Percentiles rank a stretch among this genome's conserved stretches.
Evolutionary conservation across 1,140 invertebrate genomes (phyloP).

Genomic region (Drosophila saltans): DNA sequence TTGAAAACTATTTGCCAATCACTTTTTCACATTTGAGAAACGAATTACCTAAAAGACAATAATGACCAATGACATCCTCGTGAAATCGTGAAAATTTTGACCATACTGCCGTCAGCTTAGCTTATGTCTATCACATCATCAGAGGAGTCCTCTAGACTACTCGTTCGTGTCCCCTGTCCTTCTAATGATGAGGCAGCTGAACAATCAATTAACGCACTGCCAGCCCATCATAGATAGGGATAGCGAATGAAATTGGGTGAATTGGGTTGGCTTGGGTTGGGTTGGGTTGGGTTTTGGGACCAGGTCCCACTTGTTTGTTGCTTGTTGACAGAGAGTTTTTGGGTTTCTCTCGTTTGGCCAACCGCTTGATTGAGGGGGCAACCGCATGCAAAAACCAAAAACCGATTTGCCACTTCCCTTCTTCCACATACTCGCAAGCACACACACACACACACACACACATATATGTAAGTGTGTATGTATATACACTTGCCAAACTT

Average conservation of each 20-base stretch:
- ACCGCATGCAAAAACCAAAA: conserved; percentile 50
- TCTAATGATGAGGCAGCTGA: conserved; percentile 55
- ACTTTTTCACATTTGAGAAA: too few relatives aligned
- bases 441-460: not conserved
- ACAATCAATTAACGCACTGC: conserved; percentile 66
- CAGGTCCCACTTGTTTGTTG: conserved; percentile 10
- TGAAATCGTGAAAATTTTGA: too few relatives aligned
- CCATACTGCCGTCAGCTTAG: not conserved
- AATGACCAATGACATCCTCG: too few relatives aligned
- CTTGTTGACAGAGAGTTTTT: conserved; percentile 44
- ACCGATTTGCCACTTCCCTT: conserved; percentile 51
- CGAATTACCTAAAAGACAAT: too few relatives aligned
- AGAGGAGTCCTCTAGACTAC: not conserved
- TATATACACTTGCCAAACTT: conserved; percentile 2
- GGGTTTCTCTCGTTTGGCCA: conserved; percentile 43
- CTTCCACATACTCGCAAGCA: not conserved
- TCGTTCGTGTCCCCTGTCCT: not conserved
- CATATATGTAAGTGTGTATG: not conserved
- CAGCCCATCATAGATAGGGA: conserved; percentile 49
- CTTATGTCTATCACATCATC: conserved; percentile 7
- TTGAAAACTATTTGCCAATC: too few relatives aligned
- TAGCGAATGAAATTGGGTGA: conserved; percentile 13
- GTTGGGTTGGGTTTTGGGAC: not conserved
- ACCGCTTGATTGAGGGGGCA: conserved; percentile 57
- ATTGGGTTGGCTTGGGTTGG: too few relatives aligned